phyloP scores from a whole-genome alignment of 2,797 vertebrate genomes.

The Brotogeris chrysoptera region DNA sequence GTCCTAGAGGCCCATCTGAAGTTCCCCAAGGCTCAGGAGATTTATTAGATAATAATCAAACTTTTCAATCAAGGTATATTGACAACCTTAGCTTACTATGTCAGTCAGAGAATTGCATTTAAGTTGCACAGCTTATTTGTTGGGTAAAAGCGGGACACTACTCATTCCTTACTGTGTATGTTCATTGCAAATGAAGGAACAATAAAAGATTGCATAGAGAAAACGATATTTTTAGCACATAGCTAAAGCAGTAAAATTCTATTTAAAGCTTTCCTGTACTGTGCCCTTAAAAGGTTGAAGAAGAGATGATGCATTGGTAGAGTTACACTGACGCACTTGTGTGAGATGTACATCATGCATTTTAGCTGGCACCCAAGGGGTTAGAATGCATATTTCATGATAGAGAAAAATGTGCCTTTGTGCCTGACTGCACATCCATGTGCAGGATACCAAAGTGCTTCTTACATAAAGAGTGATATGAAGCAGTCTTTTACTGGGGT shows the following conservation, averaged over 20 bases:
- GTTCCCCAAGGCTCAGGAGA: background rate
- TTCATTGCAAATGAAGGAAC: background rate
- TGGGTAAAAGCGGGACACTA: background rate
- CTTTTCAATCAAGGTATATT: background rate
- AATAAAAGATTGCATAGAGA: background rate
- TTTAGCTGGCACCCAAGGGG: slow-evolving; percentile 40
- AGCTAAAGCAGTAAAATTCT: background rate
- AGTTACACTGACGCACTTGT: background rate
- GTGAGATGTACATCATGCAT: background rate
- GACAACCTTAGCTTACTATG: background rate
- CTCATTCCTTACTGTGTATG: background rate
- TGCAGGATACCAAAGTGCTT: slow-evolving; percentile 10
- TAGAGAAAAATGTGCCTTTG: slow-evolving; percentile 38
- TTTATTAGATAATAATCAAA: background rate
- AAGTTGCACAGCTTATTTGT: background rate
- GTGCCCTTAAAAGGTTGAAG: background rate
- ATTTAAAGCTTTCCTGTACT: background rate
- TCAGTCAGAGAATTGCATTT: background rate
- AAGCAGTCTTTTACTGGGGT: background rate
- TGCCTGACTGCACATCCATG: slow-evolving; percentile 35
- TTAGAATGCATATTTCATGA: slow-evolving; percentile 50
- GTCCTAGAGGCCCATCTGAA: background rate
- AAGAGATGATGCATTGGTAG: background rate
- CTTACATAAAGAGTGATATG: slow-evolving; percentile 29
- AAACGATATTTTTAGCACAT: background rate